Evolutionary conservation across 2,797 vertebrate genomes (phyloP).

Genomic region (Crenuchus spilurus): DNA sequence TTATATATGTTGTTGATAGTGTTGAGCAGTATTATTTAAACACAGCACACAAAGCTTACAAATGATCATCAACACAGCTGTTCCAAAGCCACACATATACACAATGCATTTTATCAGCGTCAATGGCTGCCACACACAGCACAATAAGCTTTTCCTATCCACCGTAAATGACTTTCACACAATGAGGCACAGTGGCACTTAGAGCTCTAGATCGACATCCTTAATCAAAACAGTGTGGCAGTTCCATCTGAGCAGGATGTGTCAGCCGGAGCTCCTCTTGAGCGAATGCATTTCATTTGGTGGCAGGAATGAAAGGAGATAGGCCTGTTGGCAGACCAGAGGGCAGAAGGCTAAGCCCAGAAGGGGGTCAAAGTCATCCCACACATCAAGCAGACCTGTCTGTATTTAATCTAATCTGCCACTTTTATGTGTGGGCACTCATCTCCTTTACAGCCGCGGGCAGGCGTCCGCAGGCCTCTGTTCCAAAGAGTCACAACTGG

Average conservation of each 20-base stretch:
- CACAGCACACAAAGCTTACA: conserved; percentile 14
- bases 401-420: conserved; percentile 51
- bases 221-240: conserved; percentile 76
- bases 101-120: conserved; percentile 46
- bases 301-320: conserved; percentile 24
- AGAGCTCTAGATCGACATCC: conserved; percentile 74
- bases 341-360: conserved; percentile 28
- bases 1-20: background rate
- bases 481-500: conserved; percentile 30
- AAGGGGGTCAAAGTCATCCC: conserved; percentile 48
- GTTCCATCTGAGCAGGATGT: conserved; percentile 74
- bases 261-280: conserved; percentile 52
- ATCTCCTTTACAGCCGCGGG: conserved; percentile 38
- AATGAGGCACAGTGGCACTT: conserved; percentile 71
- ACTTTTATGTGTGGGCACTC: conserved; percentile 52
- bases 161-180: conserved; percentile 63
- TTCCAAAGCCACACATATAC: conserved; percentile 27
- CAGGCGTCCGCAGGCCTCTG: conserved; percentile 25
- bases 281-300: conserved; percentile 45
- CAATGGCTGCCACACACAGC: conserved; percentile 66
- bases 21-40: conserved; percentile 26
- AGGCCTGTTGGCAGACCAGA: conserved; percentile 13
- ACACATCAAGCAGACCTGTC: conserved; percentile 46
- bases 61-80: conserved; percentile 33
- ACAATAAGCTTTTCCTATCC: conserved; percentile 74